Percentiles rank a stretch among this genome's conserved stretches.
These are phyloP conservation scores for Ophion slaviceki DNA, from an alignment of 2,888 invertebrate genomes.

Conservation along the genomic window DNA sequence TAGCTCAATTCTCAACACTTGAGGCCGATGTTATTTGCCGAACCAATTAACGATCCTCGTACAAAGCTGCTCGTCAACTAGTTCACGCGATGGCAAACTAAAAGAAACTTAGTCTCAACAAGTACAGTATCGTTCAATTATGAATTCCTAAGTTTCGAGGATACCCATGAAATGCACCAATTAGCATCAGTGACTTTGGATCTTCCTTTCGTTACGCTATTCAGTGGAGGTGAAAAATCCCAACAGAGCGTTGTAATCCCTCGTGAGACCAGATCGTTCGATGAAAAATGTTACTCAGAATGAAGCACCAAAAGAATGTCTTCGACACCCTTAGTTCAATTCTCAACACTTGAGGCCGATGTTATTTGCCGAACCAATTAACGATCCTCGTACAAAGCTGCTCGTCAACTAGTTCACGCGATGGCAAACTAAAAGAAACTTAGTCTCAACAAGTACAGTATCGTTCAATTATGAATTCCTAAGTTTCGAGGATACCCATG, in stretches of 20 bases:
- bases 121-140: constrained; percentile 40
- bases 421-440: neutral
- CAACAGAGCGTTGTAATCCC: too few species aligned
- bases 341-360: too few species aligned
- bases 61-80: neutral
- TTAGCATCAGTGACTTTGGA: too few species aligned
- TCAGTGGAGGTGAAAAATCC: too few species aligned
- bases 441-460: neutral
- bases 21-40: too few species aligned
- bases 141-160: constrained; percentile 25
- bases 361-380: neutral
- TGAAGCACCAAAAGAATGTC: too few species aligned
- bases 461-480: constrained; percentile 47
- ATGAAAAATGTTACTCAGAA: too few species aligned
- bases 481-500: constrained; percentile 15
- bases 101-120: neutral
- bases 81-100: neutral
- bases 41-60: neutral
- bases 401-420: neutral
- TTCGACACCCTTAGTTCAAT: too few species aligned
- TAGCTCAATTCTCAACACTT: too few species aligned
- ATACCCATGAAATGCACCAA: constrained; percentile 20
- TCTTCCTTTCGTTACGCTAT: too few species aligned
- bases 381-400: neutral
- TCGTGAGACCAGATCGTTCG: too few species aligned